Evolutionary conservation across 2,113 vertebrate genomes (phyloP).

Genomic region (Rostratula benghalensis): DNA sequence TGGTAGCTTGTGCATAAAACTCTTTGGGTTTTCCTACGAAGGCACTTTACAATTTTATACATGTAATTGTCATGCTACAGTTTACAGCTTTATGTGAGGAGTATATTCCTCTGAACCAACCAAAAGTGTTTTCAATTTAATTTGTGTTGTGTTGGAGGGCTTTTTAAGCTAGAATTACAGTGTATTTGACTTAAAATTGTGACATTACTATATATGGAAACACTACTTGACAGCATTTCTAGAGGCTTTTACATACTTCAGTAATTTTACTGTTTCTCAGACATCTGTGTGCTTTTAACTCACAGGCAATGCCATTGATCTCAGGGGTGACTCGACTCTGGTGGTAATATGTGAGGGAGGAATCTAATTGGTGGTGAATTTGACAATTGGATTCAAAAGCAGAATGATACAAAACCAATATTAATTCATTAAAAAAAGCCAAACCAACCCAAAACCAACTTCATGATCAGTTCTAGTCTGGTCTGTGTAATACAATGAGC

Average conservation of each 20-base stretch:
- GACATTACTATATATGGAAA: background rate
- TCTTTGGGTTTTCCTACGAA: background rate
- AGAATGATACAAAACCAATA: background rate
- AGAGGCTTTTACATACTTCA: constrained; percentile 29
- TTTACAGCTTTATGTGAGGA: background rate
- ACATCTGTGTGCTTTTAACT: constrained; percentile 27
- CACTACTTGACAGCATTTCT: constrained; percentile 16
- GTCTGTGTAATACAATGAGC: background rate
- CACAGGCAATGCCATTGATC: background rate
- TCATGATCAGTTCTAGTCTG: background rate
- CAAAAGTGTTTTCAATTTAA: background rate
- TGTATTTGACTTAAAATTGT: background rate
- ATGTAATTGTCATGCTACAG: background rate
- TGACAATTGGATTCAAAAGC: background rate
- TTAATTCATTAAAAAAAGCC: background rate
- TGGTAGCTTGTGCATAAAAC: background rate
- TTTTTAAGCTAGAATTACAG: constrained; percentile 11
- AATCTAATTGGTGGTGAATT: background rate
- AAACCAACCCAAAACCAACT: background rate
- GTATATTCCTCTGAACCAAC: background rate
- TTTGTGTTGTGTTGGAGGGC: constrained; percentile 6
- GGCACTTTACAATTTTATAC: background rate
- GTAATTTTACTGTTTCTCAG: constrained; percentile 27
- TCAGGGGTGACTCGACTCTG: background rate
- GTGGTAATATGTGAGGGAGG: background rate